Evolutionary conservation across 1,140 invertebrate genomes (phyloP), one percentile per base, ranked within the genome.

Genomic region (Trinorchestia longiramus): DNA sequence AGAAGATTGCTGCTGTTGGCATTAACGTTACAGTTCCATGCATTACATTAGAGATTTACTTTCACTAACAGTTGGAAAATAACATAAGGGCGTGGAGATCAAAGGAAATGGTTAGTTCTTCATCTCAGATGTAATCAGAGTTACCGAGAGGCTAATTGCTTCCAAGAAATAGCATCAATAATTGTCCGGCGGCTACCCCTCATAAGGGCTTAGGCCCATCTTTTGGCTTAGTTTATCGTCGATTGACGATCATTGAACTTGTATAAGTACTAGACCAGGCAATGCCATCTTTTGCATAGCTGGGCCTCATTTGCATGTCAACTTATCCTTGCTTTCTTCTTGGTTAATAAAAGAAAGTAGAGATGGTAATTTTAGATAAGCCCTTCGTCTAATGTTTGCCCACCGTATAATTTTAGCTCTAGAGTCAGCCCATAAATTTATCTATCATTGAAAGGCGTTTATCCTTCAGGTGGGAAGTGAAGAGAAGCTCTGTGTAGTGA

Each of bases 11-110:
- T 91, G 88, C 41, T 36, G 88, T 42, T 4, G 43, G 43, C 92
- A 94, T 94, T 94, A 94, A 47, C 44, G 92, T 94, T 45, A 94
- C 92, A 45, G 92, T 94, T 94, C 92, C 92, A 94, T 94, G 92
- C 92, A 94, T 94, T 45, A 47, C 92, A 94, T 94, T 94, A 94
- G 45, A 94, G 44, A 44, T 45, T 45, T n/a, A 94, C 92, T 94
- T 94, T 94, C 92, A 94, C 92, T 94, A 4, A 40, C 43, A 11
- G 88, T 41, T 91, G 62, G 1, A 36, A 77, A 41, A 43, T 43
- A 90, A 43, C 88, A 43, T 41, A 28, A 90, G 88, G n/a, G n/a
- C 88, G 88, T 90, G 11, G 88, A 90, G 88, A 90, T 90, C 88
- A 90, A 90, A 90, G 88, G 36, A 90, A 90, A 77, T 77, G 62